phyloP scores from a whole-genome alignment of 2,797 vertebrate genomes.

The Melanotaenia pygmaea region DNA sequence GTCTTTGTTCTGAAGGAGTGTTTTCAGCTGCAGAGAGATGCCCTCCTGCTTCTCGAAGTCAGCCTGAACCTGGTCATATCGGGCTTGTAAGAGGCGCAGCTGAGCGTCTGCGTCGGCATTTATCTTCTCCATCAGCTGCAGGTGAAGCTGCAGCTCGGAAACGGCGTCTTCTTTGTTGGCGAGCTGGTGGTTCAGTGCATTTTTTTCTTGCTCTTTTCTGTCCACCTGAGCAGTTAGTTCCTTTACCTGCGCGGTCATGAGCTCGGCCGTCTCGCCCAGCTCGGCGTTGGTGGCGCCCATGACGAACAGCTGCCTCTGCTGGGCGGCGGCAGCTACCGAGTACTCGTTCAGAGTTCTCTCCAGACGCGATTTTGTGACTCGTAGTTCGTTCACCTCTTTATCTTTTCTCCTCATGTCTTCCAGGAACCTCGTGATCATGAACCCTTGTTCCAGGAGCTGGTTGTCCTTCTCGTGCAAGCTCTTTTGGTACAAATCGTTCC shows the following conservation, averaged over 20 bases:
- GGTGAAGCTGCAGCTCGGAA: constrained; percentile 74
- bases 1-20: constrained; percentile 87
- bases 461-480: constrained; percentile 84
- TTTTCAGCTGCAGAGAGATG: constrained; percentile 85
- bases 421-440: constrained; percentile 79
- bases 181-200: constrained; percentile 70
- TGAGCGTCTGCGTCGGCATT: constrained; percentile 77
- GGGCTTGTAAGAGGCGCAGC: constrained; percentile 71
- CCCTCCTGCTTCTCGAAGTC: constrained; percentile 86
- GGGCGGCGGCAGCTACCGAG: constrained; percentile 75
- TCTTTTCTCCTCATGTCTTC: constrained; percentile 82
- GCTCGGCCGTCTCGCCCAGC: constrained; percentile 74
- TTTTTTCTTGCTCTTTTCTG: constrained; percentile 79
- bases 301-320: constrained; percentile 82
- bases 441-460: constrained; percentile 84
- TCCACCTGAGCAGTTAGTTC: constrained; percentile 77
- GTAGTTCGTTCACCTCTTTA: constrained; percentile 78
- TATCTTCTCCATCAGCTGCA: constrained; percentile 73
- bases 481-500: constrained; percentile 84
- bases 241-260: constrained; percentile 69
- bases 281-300: constrained; percentile 81
- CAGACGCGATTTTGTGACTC: constrained; percentile 70
- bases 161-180: constrained; percentile 71
- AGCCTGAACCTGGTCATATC: constrained; percentile 75
- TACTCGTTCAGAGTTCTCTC: constrained; percentile 82